Evolutionary conservation across 1,140 invertebrate genomes (phyloP), one percentile per base, ranked within the genome.

Genomic region (Aethina tumida): DNA sequence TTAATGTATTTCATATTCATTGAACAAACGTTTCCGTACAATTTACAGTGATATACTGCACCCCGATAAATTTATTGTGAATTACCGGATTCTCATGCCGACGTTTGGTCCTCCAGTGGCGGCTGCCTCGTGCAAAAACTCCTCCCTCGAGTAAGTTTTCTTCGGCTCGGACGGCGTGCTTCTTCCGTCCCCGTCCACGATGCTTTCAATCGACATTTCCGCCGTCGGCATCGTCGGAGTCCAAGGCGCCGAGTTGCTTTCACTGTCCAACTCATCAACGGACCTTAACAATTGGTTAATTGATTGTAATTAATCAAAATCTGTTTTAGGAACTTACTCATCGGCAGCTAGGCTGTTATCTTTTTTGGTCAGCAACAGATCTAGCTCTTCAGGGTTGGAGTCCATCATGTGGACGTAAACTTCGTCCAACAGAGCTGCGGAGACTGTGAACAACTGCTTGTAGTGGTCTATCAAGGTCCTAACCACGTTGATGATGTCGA

Each of bases 401-500:
- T 91, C 86, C 63, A 89, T 76, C 64, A 92, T 77, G 50, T 86
- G 75, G 5, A 85, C 67, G 59, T 92, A 89, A 10, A 90, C 74
- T 53, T 91, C 83, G 58, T 93, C 83, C 35, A 91, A 60, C 14
- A 90, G 60, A 44, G 86, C 84, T 1, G 84, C 74, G 8, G 84
- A 71, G 27, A 92, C 73, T 50, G 70, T 72, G 64, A 86, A 93
- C 21, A 93, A 63, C 45, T 75, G 73, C 22, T 75, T 66, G 47
- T 80, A 74, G 47, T 88, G 74, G 59, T 91, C 86, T 36, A 94
- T 81, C 54, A 93, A 72, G 27, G 72, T 73, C 33, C 85, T 73
- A 6, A 91, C 73, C 12, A 92, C 86, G 58, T 89, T 89, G 55
- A 93, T 93, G 15, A 90, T 82, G 57, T 93, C 89, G 39, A 81